Evolutionary conservation across 2,888 invertebrate genomes (phyloP), one percentile per base, ranked within the genome.

Genomic region (Siphonodentalium dalli): DNA sequence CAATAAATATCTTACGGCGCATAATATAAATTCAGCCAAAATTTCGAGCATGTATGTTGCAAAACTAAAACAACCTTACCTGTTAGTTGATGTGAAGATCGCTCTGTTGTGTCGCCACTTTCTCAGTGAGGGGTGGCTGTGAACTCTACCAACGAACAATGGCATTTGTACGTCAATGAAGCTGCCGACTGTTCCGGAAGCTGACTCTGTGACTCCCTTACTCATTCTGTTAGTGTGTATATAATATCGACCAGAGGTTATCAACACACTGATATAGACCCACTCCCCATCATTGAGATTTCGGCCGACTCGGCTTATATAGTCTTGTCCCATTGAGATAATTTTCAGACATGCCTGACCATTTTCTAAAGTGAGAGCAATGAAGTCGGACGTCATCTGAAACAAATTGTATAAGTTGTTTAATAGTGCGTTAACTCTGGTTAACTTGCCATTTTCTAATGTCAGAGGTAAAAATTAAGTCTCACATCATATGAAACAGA

Each of bases 141-240:
- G 77, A 7, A 78, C 63, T 20, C 64, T 59, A 9, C 78, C 78
- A 23, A 73, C 27, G 39, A 73, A 74, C 38, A 77, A n/a, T 4
- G 76, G 72, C 27, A 65, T 58, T 21, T 63, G 58, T 2, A 73
- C 64, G 18, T 63, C 45, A 38, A 72, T 58, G 24, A 53, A 56
- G 50, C 61, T 60, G 44, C 67, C 64, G 37, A 69, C 67, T 31
- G 63, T 68, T 20, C 73, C 72, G 31, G 61, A 58, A 8, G 61
- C 59, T 37, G 64, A 61, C 6, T 65, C 70, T 34, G 57, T 47
- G n/a, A 62, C 41, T 13, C 61, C 64, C 20, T 54, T 58, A n/a
- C 39, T 52, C 31, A 52, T 58, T 34, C 64, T 35, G 15, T 29
- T 54, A 75, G 72, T 63, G 51, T 66, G 54, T 7, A 72, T 20